Evolutionary conservation across 2,888 invertebrate species (phyloP).

Genomic region (Marronus borbonicus): DNA sequence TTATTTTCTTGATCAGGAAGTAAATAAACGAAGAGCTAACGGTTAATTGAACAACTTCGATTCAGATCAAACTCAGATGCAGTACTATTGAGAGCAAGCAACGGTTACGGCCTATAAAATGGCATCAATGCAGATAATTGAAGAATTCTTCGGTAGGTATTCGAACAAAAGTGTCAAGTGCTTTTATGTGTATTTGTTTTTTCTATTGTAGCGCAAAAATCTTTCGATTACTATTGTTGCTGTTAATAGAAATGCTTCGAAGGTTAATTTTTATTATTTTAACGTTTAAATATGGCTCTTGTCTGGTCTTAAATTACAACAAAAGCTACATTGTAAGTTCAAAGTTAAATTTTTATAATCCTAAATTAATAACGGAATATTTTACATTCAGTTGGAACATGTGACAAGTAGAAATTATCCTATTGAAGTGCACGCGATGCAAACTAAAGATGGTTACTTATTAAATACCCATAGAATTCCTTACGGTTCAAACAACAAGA

Average conservation of each 20-base stretch:
- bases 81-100: background rate
- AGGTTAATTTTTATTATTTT: background rate
- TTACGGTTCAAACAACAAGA: background rate
- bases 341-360: background rate
- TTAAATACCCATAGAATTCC: conserved; percentile 42
- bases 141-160: background rate
- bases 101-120: conserved; percentile 2
- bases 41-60: background rate
- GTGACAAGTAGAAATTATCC: conserved; percentile 26
- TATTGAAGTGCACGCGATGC: conserved; percentile 29
- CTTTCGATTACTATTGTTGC: background rate
- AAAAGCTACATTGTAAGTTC: conserved; percentile 31
- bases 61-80: background rate
- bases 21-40: background rate
- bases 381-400: conserved; percentile 25
- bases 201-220: no score
- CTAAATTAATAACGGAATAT: background rate
- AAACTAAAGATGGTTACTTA: conserved; percentile 44
- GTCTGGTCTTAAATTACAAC: conserved; percentile 20
- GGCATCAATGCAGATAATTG: background rate
- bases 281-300: background rate
- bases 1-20: no score
- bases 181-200: background rate
- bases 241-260: background rate
- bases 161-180: background rate